Conservation (phyloP, 2,888 invertebrate species). For the Tupiocoris notatus region DNA sequence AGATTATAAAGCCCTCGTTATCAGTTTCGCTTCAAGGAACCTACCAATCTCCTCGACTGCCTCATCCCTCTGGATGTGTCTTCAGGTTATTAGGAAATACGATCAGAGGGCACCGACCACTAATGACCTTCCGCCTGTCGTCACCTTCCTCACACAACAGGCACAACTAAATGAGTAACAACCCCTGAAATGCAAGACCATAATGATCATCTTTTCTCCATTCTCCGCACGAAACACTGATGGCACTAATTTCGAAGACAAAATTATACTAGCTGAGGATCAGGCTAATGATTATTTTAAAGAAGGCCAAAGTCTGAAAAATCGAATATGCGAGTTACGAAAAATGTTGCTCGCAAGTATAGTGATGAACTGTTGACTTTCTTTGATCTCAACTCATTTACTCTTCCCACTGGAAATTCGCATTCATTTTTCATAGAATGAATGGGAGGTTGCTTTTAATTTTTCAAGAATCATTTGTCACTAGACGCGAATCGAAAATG, state of each 20-base stretch:
- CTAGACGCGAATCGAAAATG: constrained; percentile 15
- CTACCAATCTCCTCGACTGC: constrained; percentile 33
- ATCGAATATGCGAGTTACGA: too few relatives aligned
- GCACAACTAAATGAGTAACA: neutral
- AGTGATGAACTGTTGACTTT: neutral
- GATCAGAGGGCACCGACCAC: constrained; percentile 14
- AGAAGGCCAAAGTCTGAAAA: too few relatives aligned
- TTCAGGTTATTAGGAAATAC: constrained; percentile 36
- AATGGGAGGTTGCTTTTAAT: constrained; percentile 24
- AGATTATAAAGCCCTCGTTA: constrained; percentile 35
- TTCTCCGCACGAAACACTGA: neutral
- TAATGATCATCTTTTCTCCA: neutral
- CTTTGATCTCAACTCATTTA: too few relatives aligned
- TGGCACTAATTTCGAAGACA: neutral
- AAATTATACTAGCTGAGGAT: too few relatives aligned
- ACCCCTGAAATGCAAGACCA: neutral
- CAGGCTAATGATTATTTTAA: too few relatives aligned
- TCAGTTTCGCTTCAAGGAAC: constrained; percentile 30
- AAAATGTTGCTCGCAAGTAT: too few relatives aligned
- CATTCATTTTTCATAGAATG: neutral
- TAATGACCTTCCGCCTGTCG: constrained; percentile 16
- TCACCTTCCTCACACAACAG: neutral
- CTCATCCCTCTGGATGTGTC: neutral
- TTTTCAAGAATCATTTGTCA: constrained; percentile 26
- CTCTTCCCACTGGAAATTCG: too few relatives aligned